Base-by-base conservation (phyloP, 2,113 vertebrate genomes). In the Nyctereutes procyonoides region DNA sequence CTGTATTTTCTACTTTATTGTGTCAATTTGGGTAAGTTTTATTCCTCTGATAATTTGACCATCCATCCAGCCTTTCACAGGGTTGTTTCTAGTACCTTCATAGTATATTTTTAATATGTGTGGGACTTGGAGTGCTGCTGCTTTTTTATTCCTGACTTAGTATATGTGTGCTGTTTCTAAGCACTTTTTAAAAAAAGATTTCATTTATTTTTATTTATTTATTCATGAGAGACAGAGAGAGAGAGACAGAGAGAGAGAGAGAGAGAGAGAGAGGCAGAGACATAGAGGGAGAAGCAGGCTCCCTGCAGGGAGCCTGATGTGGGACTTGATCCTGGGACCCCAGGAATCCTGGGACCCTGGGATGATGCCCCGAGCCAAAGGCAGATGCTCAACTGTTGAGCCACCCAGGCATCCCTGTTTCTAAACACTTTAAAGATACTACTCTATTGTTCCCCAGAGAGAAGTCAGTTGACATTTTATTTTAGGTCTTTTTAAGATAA, bases 401-500 rank as follows among this genome's bases (percentile, higher is more conserved):
- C 43, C 43, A 43, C 43, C 5, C 43, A 43, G 43, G 43, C 43
- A 43, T 43, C 43, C 43, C 11, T n/a, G 16, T 82, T 10, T 65
- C 51, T 88, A 10, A 51, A 58, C 48, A 10, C 35, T 76, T 83
- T 92, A 28, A 92, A 82, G n/a, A 30, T 65, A 32, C 28, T 16
- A 32, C 69, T 32, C 51, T 84, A 9, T 67, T 62, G 9, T 83
- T 14, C 51, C 19, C 20, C 24, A 19, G 82, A 63, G 55, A 81
- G 63, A 81, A 74, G 65, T n/a, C 15, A 24, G 56, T 48, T 58
- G 48, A 35, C 58, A 30, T 26, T 82, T 60, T 74, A 67, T 51
- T 93, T 96, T 35, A 88, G 67, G 16, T 82, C n/a, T 88, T 93
- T 85, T 51, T 48, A 51, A 32, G 38, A 51, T 65, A 74, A 74